A percentile compares a stretch with the other conserved stretches of the same genome.
Conservation (phyloP, 2,888 invertebrate genomes). For the Stictocephala bisonia region DNA sequence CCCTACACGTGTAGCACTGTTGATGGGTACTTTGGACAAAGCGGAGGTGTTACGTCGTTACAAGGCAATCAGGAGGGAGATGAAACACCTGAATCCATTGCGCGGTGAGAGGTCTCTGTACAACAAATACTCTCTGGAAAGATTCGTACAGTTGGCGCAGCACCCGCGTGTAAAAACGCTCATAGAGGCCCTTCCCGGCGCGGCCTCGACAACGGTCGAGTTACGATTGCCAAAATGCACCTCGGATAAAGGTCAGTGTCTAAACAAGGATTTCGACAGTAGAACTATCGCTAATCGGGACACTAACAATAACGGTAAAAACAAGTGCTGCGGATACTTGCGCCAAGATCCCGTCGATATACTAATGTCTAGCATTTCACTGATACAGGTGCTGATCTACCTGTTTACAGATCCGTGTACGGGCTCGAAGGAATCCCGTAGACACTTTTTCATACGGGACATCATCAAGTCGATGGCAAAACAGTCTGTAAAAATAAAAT, state of each 20-base stretch:
- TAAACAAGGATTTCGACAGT: no score
- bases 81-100: no score
- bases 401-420: background rate
- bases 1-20: background rate
- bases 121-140: background rate
- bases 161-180: background rate
- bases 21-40: slow-evolving; percentile 3
- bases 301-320: background rate
- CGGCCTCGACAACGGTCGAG: background rate
- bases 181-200: background rate
- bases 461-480: background rate
- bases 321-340: slow-evolving; percentile 13
- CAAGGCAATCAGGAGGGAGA: background rate
- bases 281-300: background rate
- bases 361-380: background rate
- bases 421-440: background rate
- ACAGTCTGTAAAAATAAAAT: background rate
- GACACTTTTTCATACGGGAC: background rate
- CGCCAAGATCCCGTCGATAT: background rate
- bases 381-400: background rate
- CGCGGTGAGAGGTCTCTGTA: background rate
- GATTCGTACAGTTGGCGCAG: background rate
- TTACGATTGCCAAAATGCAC: no score
- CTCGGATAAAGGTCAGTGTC: no score
- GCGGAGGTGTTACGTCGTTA: background rate